Evolutionary conservation across 2,113 vertebrate genomes (phyloP), one percentile per base, ranked within the genome.

Genomic region (Stictonetta naevosa): DNA sequence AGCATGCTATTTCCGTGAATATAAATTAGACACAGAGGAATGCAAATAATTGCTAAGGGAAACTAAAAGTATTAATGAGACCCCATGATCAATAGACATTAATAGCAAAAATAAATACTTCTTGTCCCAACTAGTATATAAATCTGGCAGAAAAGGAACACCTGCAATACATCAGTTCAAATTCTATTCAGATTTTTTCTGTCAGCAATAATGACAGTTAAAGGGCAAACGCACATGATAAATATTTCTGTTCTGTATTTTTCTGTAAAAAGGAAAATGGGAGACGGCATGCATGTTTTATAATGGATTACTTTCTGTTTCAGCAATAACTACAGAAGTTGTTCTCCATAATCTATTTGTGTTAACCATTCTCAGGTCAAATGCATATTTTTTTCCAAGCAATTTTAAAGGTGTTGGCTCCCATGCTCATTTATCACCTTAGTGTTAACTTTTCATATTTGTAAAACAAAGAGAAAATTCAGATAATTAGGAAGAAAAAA

Each of bases 61-160:
- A 86, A 21, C 18, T 86, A 90, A 86, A 94, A 83, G 19, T 71
- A 58, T 22, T 80, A 74, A 86, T 83, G 52, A 77, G 83, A 74
- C n/a, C 69, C 36, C n/a, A 58, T 36, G 21, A 86, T 77, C 72
- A 86, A 12, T 59, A 86, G 21, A 29, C 59, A 44, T 36, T 88
- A 92, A 92, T 50, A 86, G 55, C n/a, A 90, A 71, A 85, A 86
- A 58, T 62, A 83, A 86, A 62, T 69, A 75, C 17, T 81, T 81
- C 28, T 72, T 64, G 48, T 85, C 53, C 69, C 74, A 79, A 18
- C 29, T 50, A 80, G 21, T 71, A 90, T 73, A 67, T 77, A 80
- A 83, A 77, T 83, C 44, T 79, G 26, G 26, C 38, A 85, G 77
- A 64, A 90, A 84, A 79, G n/a, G 19, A 81, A 71, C 15, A 74